Percentiles rank a stretch among this genome's conserved stretches.
Conservation (phyloP, 2,888 invertebrate species). For the Megastigmus dorsalis region DNA sequence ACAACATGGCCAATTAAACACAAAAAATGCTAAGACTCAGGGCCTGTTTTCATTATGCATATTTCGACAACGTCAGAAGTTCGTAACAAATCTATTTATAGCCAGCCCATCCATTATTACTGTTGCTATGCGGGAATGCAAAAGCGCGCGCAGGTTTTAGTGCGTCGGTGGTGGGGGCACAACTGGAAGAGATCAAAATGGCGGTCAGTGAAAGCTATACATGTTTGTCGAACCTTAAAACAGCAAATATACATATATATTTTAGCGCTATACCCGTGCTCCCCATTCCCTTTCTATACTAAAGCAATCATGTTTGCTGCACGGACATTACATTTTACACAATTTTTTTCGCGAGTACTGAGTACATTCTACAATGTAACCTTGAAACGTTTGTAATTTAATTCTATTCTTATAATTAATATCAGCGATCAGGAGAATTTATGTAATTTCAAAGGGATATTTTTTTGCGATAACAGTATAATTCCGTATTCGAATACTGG, state of each 20-base stretch:
- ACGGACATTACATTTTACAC: background rate
- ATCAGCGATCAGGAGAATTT: background rate
- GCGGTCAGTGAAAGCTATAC: background rate
- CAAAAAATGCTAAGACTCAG: background rate
- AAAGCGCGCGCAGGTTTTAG: slow-evolving; percentile 20
- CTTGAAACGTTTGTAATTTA: background rate
- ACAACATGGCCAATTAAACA: background rate
- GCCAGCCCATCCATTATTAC: slow-evolving; percentile 39
- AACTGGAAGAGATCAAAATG: slow-evolving; percentile 18
- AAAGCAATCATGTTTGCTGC: background rate
- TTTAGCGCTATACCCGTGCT: background rate
- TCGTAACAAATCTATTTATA: slow-evolving; percentile 22
- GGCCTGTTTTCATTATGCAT: background rate
- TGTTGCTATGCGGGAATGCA: slow-evolving; percentile 17
- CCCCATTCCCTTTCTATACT: background rate
- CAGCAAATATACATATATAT: background rate
- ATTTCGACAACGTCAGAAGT: slow-evolving; percentile 11
- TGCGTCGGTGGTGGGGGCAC: slow-evolving; percentile 7
- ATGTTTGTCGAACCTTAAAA: background rate
- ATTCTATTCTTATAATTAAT: slow-evolving; percentile 14
- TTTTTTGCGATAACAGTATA: slow-evolving; percentile 2
- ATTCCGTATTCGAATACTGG: background rate
- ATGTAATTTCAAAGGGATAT: slow-evolving; percentile 16
- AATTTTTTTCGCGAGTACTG: slow-evolving; percentile 12
- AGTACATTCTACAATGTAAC: background rate